phyloP scores from a whole-genome alignment of 53 echinoderm and acorn worm genomes.

The Luidia sarsii region DNA sequence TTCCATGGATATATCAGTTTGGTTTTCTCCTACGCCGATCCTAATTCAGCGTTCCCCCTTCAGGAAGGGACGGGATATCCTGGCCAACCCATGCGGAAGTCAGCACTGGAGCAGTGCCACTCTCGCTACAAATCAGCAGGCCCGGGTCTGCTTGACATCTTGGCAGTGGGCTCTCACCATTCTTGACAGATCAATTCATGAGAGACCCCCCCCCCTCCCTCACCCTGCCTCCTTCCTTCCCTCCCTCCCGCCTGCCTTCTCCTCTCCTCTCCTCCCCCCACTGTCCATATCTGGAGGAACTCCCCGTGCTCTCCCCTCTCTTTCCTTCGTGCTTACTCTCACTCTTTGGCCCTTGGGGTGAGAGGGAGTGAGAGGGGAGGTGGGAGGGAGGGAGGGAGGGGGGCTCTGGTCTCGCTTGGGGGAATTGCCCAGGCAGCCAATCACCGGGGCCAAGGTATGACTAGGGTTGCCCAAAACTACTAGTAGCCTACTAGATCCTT shows the following conservation, averaged over 20 bases:
- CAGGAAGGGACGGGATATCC: conserved; percentile 54
- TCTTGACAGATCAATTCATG: conserved; percentile 57
- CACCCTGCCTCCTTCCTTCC: no score
- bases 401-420: no score
- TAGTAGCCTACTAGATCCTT: no score
- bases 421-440: no score
- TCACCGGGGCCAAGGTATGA: no score
- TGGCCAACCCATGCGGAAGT: conserved; percentile 56
- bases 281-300: no score
- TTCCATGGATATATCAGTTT: conserved; percentile 55
- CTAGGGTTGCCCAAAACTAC: no score
- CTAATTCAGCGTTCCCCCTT: conserved; percentile 52
- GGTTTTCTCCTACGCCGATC: conserved; percentile 51
- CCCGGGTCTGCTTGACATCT: conserved; percentile 38
- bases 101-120: conserved; percentile 50
- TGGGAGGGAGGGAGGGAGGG: no score
- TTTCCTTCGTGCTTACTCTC: background rate
- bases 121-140: conserved; percentile 49
- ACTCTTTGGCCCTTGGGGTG: background rate
- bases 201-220: no score
- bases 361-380: no score
- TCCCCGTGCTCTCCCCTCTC: background rate
- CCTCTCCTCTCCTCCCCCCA: no score
- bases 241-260: no score
- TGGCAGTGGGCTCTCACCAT: conserved; percentile 35